phyloP scores from a whole-genome alignment of 2,113 vertebrate species.

The Pterocles burchelli region DNA sequence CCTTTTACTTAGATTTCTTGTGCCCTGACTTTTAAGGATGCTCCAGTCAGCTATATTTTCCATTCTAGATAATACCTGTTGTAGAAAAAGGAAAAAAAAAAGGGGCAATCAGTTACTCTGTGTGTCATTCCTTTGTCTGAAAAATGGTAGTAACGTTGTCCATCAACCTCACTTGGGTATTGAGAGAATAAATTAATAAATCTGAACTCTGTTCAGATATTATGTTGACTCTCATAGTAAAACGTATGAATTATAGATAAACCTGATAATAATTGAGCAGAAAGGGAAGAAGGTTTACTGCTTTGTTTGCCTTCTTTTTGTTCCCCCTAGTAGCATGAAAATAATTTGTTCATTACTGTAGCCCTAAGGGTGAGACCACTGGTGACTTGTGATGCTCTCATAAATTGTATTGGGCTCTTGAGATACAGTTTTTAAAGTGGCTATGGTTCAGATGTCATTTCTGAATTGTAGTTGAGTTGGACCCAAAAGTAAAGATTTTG shows the following conservation, averaged over 20 bases:
- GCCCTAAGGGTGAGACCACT: not conserved
- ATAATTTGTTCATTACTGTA: constrained; percentile 13
- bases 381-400: not conserved
- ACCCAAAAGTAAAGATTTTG: not conserved
- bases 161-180: not conserved
- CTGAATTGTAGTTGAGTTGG: not conserved
- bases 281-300: not conserved
- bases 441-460: not conserved
- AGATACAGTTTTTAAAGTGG: not conserved
- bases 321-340: not conserved
- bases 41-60: not conserved
- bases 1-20: not conserved
- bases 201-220: constrained; percentile 9
- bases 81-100: not conserved
- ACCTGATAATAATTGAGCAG: not conserved
- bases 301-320: constrained; percentile 19
- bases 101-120: not conserved
- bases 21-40: not conserved
- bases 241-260: constrained; percentile 41
- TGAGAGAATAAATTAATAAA: constrained; percentile 28
- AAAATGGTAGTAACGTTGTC: not conserved
- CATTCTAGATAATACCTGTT: not conserved
- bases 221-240: constrained; percentile 14
- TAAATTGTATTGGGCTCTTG: not conserved
- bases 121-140: not conserved